These are phyloP conservation scores for Eupithecia subfuscata DNA, from an alignment of 2,888 invertebrate genomes.

Conservation along the genomic window DNA sequence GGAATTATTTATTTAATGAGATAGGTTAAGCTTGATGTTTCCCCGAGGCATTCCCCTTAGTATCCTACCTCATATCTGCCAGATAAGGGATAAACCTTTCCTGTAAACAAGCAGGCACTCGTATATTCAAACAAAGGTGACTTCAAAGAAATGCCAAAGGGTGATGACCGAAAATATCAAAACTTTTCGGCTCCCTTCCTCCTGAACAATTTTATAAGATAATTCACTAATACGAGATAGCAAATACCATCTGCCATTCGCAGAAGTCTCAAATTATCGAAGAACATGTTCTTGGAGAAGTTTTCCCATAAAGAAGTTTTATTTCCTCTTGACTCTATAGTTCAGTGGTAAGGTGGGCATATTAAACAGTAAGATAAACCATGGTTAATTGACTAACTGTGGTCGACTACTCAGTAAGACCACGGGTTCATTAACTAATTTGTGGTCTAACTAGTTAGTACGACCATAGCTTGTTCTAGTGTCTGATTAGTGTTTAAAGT, in stretches of 20 bases:
- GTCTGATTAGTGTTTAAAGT: background rate
- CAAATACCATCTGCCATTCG: background rate
- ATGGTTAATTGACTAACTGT: background rate
- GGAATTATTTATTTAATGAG: background rate
- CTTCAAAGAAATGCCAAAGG: slow-evolving; percentile 1
- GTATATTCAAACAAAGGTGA: background rate
- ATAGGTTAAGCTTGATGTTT: background rate
- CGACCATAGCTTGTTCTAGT: background rate
- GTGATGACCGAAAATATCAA: background rate
- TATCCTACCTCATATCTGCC: background rate
- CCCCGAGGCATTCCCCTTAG: background rate
- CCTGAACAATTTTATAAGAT: background rate
- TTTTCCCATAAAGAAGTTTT: background rate
- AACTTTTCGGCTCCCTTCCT: background rate
- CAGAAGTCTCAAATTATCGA: background rate
- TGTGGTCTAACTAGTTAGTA: background rate
- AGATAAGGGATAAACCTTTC: background rate
- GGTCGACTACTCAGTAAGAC: background rate
- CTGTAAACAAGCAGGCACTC: background rate
- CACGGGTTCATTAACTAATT: background rate
- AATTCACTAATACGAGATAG: background rate
- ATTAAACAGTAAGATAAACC: background rate
- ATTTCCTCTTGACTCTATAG: background rate
- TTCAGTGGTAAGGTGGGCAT: background rate
- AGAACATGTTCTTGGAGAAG: background rate